Evolutionary conservation across 2,888 invertebrate species (phyloP), one percentile per base, ranked within the genome.

Genomic region (Hoplodrina ambigua): DNA sequence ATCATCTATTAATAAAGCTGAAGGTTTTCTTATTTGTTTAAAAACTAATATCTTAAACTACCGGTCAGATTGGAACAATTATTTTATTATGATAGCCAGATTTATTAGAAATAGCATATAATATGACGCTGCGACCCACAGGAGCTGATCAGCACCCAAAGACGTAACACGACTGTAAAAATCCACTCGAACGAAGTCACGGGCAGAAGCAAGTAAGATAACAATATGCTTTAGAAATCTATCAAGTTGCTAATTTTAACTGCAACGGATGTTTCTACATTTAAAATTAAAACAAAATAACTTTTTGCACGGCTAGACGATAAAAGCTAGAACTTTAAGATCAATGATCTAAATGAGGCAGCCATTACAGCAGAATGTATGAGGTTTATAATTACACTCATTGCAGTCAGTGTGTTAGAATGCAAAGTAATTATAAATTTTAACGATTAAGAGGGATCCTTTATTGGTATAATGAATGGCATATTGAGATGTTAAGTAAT

Each of bases 341-440:
- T 74, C 59, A 63, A 76, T 70, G 58, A 57, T 64, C 60, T 57
- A 60, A 67, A 76, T 67, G 71, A 15, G 50, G 81, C 57, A 55
- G 44, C 57, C 57, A 76, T 76, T 76, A 76, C 33, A 61, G 33
- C 41, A 64, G 56, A 76, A 76, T 71, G 55, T 66, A 55, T 46
- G 64, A 66, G 54, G 46, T 57, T 46, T 57, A 67, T 75, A 81
- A 70, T 67, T 70, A 77, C 20, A 70, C 30, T 64, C 37, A 61
- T 58, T 61, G 72, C 71, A 71, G 66, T 37, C 55, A 52, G 67
- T 77, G 73, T 67, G 72, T 70, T 74, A 80, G 70, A 76, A 84
- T 76, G 72, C 71, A 75, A 59, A 67, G 71, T 71, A 82, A 82
- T 82, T 84, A 84, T 74, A 74, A 81, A 81, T 82, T 75, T 74